These are phyloP conservation scores for Leucophora obtusa DNA, from an alignment of 2,888 invertebrate genomes.

Conservation along the genomic window DNA sequence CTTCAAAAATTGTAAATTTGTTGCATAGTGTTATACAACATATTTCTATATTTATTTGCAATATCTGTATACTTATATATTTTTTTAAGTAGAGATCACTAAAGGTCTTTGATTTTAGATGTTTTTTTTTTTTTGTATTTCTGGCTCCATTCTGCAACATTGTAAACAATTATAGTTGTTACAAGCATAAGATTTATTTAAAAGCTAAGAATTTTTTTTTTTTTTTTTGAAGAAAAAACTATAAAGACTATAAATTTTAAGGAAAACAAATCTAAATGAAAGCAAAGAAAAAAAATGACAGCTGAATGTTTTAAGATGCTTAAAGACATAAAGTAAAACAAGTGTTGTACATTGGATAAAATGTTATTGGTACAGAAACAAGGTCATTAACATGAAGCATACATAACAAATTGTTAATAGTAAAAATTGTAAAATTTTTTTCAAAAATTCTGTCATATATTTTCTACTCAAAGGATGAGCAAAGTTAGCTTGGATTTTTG, in stretches of 20 bases:
- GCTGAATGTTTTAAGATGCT: not conserved
- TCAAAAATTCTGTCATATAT: no score
- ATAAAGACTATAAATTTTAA: slow-evolving; percentile 7
- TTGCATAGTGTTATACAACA: no score
- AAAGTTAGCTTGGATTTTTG: no score
- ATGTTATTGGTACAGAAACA: not conserved
- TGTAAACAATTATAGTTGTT: slow-evolving; percentile 47
- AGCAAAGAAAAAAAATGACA: slow-evolving; percentile 2
- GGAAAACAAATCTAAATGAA: not conserved
- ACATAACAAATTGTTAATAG: no score
- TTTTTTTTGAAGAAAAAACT: slow-evolving; percentile 1
- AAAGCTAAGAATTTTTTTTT: slow-evolving; percentile 10
- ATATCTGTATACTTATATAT: not conserved
- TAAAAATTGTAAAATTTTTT: no score
- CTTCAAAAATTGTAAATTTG: no score
- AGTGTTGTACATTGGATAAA: not conserved
- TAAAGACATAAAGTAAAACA: not conserved
- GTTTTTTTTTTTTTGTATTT: not conserved
- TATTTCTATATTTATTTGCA: slow-evolving; percentile 17
- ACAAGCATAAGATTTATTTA: slow-evolving; percentile 39
- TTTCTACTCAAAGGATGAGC: no score
- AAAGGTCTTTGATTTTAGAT: slow-evolving; percentile 25
- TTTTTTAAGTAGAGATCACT: slow-evolving; percentile 37
- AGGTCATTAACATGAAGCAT: not conserved
- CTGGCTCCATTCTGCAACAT: slow-evolving; percentile 45